phyloP scores from a whole-genome alignment of 1,140 invertebrate genomes.

The Himalopsyche phryganea region DNA sequence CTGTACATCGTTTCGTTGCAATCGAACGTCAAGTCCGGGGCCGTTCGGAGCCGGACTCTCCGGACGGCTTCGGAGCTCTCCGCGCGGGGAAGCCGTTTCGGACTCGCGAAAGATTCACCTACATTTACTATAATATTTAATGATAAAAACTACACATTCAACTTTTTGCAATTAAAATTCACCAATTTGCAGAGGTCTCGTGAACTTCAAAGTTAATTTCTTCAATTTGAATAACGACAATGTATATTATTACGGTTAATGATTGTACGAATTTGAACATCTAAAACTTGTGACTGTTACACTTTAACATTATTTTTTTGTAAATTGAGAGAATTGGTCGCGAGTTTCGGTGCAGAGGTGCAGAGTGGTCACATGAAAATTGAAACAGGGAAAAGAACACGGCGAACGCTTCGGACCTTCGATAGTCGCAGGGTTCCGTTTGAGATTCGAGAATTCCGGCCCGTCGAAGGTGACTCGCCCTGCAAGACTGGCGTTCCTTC shows the following conservation, averaged over 20 bases:
- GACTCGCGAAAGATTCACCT: background rate
- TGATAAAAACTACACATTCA: constrained; percentile 33
- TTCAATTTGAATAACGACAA: constrained; percentile 29
- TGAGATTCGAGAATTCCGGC: no score
- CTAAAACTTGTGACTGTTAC: constrained; percentile 30
- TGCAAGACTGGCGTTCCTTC: constrained; percentile 13
- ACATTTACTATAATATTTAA: constrained; percentile 21
- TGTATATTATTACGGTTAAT: constrained; percentile 33
- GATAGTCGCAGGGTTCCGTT: no score
- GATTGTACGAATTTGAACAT: constrained; percentile 35
- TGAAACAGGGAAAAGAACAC: constrained; percentile 8
- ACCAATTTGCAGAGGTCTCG: constrained; percentile 24
- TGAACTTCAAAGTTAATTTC: constrained; percentile 23
- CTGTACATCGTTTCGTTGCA: constrained; percentile 14
- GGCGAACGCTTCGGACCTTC: no score
- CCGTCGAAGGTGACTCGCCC: constrained; percentile 22
- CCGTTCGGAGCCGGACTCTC: background rate
- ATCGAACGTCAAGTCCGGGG: constrained; percentile 1
- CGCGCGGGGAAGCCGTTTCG: no score
- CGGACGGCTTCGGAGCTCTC: background rate
- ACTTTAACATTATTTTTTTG: constrained; percentile 23
- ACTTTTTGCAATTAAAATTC: constrained; percentile 19
- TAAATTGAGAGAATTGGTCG: constrained; percentile 33
- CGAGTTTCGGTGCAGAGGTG: constrained; percentile 22
- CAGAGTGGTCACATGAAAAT: constrained; percentile 18